Conservation (phyloP, 2,888 invertebrate species). For the Spisula solida region DNA sequence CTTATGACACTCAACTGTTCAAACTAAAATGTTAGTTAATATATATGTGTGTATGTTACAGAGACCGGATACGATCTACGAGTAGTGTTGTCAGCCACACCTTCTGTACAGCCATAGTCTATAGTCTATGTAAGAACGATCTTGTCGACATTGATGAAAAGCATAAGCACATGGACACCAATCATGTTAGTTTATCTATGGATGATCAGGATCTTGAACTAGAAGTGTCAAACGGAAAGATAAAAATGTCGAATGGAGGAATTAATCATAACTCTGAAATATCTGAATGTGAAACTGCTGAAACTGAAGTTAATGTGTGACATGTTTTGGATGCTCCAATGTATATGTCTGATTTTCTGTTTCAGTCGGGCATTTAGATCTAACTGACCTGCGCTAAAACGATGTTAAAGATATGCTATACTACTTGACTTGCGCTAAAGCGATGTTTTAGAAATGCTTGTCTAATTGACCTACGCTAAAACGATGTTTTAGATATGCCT, state of each 20-base stretch:
- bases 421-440: no score
- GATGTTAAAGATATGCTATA: no score
- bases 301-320: constrained; percentile 2
- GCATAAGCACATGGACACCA: constrained; percentile 25
- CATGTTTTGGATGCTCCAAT: no score
- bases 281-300: constrained; percentile 5
- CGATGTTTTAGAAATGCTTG: no score
- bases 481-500: no score
- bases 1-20: background rate
- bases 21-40: background rate
- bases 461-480: no score
- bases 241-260: background rate
- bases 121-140: constrained; percentile 75
- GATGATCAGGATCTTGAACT: constrained; percentile 25
- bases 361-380: no score
- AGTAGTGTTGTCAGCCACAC: constrained; percentile 82
- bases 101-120: constrained; percentile 76
- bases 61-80: constrained; percentile 82
- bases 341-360: no score
- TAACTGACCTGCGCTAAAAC: no score
- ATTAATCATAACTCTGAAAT: background rate
- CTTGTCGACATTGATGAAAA: constrained; percentile 58
- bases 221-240: constrained; percentile 16
- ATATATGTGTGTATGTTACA: constrained; percentile 61
- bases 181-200: background rate